Base-by-base conservation (phyloP, 2,113 vertebrate genomes). In the Percopsis transmontana region DNA sequence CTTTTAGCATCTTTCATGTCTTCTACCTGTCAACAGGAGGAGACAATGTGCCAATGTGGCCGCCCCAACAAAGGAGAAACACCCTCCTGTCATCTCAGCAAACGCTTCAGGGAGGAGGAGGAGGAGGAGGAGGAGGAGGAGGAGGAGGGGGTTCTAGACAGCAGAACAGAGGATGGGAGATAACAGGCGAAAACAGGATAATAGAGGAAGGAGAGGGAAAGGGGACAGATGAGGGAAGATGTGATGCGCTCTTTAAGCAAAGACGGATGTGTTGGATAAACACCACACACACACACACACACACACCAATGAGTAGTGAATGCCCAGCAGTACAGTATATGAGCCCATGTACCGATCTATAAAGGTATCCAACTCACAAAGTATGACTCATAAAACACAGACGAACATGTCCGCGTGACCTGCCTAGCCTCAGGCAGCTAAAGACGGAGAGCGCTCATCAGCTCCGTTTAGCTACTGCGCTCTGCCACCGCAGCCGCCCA, bases 1-100 rank as follows among this genome's bases (percentile, higher is more conserved):
- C 84, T 89, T 87, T 88, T 85, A 83, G 85, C 77, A 80, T 84
- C 81, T 89, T 85, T 90, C 80, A 90, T 87, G 85, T 88, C 74
- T 87, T 86, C 80, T 89, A 88, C 87, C 87, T 89, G 88, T 90
- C 88, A 89, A 85, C 81, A 87, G 27, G 76, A 89, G 74, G 74
- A 85, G 85, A 70, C 78, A 85, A 82, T 73, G 80, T 83, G 84
- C 58, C 23, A 83, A 82, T 81, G 68, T 66, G 76, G 82, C 74
- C 78, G 81, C 74, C 70, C 80, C 74, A 89, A 89, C 85, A 89
- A 90, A 89, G 80, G 72, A 87, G 81, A 88, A 87, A 76, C 85
- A 79, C 85, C 82, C 67, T 77, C 79, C 83, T 89, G 84, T 88
- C 87, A 88, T 89, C 85, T 83, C 58, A 58, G 81, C 81, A 84